Evolutionary conservation across 37 sponge, comb jelly and placozoan species (phyloP), one percentile per base, ranked within the genome.

Genomic region (Theonella swinhoei): DNA sequence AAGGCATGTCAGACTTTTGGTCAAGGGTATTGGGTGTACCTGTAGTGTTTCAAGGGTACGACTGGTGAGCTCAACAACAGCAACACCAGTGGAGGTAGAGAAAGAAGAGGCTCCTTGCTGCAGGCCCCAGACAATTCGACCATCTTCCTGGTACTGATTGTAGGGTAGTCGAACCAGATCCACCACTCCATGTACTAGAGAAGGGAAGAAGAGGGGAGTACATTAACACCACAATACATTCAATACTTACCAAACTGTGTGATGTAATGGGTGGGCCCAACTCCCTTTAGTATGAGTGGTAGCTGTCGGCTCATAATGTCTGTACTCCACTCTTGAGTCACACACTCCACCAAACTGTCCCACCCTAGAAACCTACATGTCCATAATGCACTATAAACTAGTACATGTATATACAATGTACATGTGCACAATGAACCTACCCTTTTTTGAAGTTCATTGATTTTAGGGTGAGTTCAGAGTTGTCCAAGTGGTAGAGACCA

Each of bases 71-170:
- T 98, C 96, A 24, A 98, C 80, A 26, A 92, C 70, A 11, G 99
- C 95, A 40, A 94, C 76, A 3, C 95, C 95, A 41, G 95, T 92
- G n/a, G 95, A 94, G 62, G 91, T 60, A 34, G 95, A 83, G 72
- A 98, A 92, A 5, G 94, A 91, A 59, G 77, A 80, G 60, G 99
- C 95, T 64, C 99, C 99, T 66, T 87, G 67, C 81, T 96, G 99
- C 23, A 98, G 81, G 0, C 99, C 99, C 83, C 88, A 70, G 35
- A 98, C 63, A 19, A 98, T 81, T 33, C 99, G 86, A 20, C 99
- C 99, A 80, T 98, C 99, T 36, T 96, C 88, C 66, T 92, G 82
- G 83, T 98, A 98, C 81, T 98, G 99, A 37, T 98, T 93, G 65
- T 84, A 79, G n/a, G 99, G 99, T 41, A 98, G 74, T 80, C 92